Evolutionary conservation across 92 coral and sea anemone genomes (phyloP), one percentile per base, ranked within the genome.

Genomic region (Palythoa caribaeorum): DNA sequence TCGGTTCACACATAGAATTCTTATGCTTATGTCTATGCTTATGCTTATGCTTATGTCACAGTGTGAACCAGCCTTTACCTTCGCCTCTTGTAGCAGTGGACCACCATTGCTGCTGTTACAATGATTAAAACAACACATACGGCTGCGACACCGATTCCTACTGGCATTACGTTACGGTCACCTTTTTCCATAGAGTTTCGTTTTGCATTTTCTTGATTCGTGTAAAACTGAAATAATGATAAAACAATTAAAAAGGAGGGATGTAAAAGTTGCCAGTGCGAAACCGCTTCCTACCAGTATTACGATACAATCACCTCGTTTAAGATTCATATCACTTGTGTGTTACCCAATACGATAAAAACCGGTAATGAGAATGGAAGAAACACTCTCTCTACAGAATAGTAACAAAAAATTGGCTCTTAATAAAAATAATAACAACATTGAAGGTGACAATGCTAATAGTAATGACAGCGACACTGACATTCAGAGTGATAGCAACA

Each of bases 121-220:
- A 79, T 15, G 7, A 79, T 59, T 38, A 79, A n/a, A 15, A 60
- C 48, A n/a, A 79, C 84, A 53, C 84, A 79, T 37, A 40, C 72
- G 28, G 60, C 84, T 1, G 84, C 50, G 5, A 79, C 84, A 1
- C 84, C 84, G 9, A 79, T 40, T 2, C 84, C 84, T 65, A 59
- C 84, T 10, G 84, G 84, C 84, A 79, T 38, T 54, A 55, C 38
- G 19, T 77, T 53, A 12, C 1, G 47, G 1, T 39, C 37, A 38
- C 17, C 37, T 4, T 15, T 38, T n/a, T 55, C 55, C 37, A 39
- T 28, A 79, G 72, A 7, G 19, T 9, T 60, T 38, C 11, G 7
- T 12, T 59, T 19, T 37, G 0, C 20, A 11, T 77, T 20, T n/a
- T 1, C 47, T 7, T 53, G 38, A 55, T 11, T 77, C 14, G 83